These are phyloP conservation scores for Shinisaurus crocodilurus DNA, from an alignment of 2,113 vertebrate species.

Conservation along the genomic window DNA sequence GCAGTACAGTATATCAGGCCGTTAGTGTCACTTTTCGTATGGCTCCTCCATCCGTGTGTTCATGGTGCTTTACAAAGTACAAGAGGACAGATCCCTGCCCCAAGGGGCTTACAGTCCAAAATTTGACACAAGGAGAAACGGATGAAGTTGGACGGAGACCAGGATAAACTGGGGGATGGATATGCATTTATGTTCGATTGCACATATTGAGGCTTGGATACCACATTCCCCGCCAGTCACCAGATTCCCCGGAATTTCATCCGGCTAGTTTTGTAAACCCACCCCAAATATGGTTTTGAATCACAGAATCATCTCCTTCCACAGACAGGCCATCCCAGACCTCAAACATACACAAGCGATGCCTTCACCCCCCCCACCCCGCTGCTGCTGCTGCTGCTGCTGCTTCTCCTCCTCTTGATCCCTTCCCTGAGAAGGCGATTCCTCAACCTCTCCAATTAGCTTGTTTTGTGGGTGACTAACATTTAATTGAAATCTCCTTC, in stretches of 20 bases:
- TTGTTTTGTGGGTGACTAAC: slow-evolving; percentile 1
- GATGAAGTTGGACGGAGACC: neutral
- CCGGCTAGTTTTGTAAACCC: neutral
- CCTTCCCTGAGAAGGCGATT: neutral
- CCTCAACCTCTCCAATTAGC: neutral
- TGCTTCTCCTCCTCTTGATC: no score
- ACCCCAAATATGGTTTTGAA: neutral
- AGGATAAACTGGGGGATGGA: neutral
- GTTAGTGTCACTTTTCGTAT: neutral
- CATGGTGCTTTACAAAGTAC: neutral
- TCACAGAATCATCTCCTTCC: neutral
- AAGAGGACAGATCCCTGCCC: neutral
- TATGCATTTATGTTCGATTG: neutral
- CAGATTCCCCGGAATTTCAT: neutral
- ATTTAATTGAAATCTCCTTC: neutral
- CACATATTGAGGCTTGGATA: neutral
- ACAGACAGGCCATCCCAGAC: neutral
- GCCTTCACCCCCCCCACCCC: neutral
- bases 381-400: no score
- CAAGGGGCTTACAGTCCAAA: neutral
- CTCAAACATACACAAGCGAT: neutral
- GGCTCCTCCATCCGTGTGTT: neutral
- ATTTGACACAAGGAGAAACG: neutral
- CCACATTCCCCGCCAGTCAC: no score
- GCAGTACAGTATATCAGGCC: neutral